phyloP scores from a whole-genome alignment of 2,113 vertebrate genomes.

The Caranx ignobilis region DNA sequence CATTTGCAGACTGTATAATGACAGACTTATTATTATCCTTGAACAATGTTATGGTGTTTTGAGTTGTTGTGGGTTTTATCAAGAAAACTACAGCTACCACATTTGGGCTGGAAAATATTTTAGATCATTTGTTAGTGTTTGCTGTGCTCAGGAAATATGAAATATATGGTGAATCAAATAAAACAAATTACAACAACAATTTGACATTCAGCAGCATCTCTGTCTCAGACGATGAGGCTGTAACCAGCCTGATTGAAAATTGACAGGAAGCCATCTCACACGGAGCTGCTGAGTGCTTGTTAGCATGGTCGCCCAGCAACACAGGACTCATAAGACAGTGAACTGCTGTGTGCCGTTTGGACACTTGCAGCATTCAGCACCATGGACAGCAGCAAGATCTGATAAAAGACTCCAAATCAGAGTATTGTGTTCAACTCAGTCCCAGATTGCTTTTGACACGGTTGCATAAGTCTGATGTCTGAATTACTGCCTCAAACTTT shows the following conservation, averaged over 20 bases:
- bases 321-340: conserved; percentile 27
- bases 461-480: background rate
- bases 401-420: background rate
- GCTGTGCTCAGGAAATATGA: background rate
- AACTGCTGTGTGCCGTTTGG: conserved; percentile 22
- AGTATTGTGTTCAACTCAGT: background rate
- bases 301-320: conserved; percentile 61
- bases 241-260: conserved; percentile 14
- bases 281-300: background rate
- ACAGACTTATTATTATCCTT: background rate
- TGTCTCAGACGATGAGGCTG: background rate
- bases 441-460: no score
- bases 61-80: background rate
- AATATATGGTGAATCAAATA: background rate
- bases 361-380: conserved; percentile 46
- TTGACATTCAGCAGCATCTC: background rate
- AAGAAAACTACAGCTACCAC: background rate
- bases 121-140: background rate
- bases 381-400: conserved; percentile 29
- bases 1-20: background rate
- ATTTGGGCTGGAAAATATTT: background rate
- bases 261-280: background rate
- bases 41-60: background rate
- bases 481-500: background rate
- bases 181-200: background rate